These are phyloP conservation scores for Eristalinus aeneus DNA, from an alignment of 2,888 invertebrate species.

Conservation along the genomic window DNA sequence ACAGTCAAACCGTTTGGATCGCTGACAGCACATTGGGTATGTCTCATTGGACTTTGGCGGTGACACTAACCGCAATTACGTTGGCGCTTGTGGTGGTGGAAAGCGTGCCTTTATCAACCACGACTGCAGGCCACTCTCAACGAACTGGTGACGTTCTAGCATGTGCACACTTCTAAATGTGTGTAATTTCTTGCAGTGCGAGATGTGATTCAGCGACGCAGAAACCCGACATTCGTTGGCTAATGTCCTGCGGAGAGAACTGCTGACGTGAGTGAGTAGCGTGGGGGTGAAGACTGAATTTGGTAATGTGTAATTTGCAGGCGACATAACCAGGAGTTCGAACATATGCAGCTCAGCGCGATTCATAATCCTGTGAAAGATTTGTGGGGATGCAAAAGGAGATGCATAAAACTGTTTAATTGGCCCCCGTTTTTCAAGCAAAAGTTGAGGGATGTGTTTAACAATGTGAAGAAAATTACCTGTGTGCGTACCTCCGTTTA, in stretches of 20 bases:
- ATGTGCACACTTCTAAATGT: background rate
- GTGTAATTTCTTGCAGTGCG: background rate
- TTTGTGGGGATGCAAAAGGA: too few species aligned
- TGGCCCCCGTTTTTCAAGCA: too few species aligned
- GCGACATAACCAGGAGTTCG: too few species aligned
- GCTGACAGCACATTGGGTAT: slow-evolving; percentile 2
- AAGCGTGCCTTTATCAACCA: background rate
- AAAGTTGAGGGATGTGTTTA: too few species aligned
- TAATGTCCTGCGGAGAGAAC: background rate
- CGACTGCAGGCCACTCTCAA: background rate
- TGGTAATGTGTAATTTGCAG: too few species aligned
- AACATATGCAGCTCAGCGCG: too few species aligned
- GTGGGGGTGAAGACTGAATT: background rate
- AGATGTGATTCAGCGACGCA: slow-evolving; percentile 23
- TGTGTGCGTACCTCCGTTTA: too few species aligned
- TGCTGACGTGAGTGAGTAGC: background rate
- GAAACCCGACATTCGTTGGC: background rate
- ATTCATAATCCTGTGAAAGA: too few species aligned
- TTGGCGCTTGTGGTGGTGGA: background rate
- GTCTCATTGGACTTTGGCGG: slow-evolving; percentile 20
- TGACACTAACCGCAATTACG: background rate
- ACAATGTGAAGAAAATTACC: too few species aligned
- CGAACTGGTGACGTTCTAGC: background rate
- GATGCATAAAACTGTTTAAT: too few species aligned
- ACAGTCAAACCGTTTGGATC: background rate